These are phyloP conservation scores for Halictus quadricinctus DNA, from an alignment of 2,888 invertebrate genomes.

Conservation along the genomic window DNA sequence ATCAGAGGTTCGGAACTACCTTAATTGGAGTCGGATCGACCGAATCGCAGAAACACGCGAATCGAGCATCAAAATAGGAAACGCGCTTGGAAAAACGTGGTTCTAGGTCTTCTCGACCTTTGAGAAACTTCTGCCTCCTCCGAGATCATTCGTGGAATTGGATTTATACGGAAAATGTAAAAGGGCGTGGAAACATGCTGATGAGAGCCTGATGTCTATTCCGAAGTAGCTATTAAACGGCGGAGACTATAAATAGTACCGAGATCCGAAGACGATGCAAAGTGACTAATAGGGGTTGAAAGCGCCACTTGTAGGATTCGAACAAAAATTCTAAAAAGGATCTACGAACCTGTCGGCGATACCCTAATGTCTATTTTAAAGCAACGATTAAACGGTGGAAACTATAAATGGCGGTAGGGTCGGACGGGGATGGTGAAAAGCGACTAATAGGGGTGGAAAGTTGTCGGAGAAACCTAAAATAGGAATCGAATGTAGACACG, in stretches of 20 bases:
- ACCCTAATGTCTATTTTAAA: not conserved
- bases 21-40: constrained; percentile 1
- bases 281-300: not conserved
- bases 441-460: constrained; percentile 1
- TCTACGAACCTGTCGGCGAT: not conserved
- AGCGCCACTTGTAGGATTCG: not conserved
- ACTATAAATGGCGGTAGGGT: not conserved
- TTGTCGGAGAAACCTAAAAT: not conserved
- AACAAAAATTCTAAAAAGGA: not conserved
- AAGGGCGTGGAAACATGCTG: not conserved
- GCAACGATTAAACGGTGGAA: not conserved
- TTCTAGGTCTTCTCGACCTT: not conserved
- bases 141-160: not conserved
- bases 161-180: not conserved
- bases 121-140: not conserved
- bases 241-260: not conserved
- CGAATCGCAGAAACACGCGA: constrained; percentile 1
- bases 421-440: not conserved
- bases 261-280: not conserved
- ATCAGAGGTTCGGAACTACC: constrained; percentile 8
- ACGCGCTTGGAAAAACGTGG: not conserved
- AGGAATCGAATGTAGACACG: not conserved
- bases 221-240: not conserved
- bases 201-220: not conserved
- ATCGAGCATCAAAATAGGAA: not conserved